Evolutionary conservation across 2,888 invertebrate genomes (phyloP).

Genomic region (Malacosoma neustria): DNA sequence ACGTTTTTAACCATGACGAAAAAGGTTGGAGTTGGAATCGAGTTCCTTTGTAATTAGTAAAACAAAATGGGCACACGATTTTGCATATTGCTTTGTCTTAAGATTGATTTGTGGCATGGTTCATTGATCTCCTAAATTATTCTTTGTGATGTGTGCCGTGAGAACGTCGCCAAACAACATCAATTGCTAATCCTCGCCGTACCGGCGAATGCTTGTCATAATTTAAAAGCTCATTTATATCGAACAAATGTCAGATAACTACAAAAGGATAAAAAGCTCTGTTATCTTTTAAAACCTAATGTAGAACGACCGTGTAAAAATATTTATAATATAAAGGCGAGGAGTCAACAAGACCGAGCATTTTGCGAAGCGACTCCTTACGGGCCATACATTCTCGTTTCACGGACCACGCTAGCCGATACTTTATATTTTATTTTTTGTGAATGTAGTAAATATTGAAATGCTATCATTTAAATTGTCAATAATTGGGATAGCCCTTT

Average conservation of each 20-base stretch:
- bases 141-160: slow-evolving; percentile 30
- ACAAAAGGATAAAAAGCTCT: slow-evolving; percentile 68
- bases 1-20: too few relatives aligned
- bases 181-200: slow-evolving; percentile 33
- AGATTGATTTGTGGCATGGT: slow-evolving; percentile 23
- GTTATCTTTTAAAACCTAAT: slow-evolving; percentile 64
- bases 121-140: slow-evolving; percentile 37
- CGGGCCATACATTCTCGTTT: slow-evolving; percentile 54
- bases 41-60: neutral
- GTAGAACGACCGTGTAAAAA: slow-evolving; percentile 57
- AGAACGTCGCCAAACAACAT: slow-evolving; percentile 32
- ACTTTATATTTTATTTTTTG: slow-evolving; percentile 14
- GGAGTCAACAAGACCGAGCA: slow-evolving; percentile 48
- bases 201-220: slow-evolving; percentile 43
- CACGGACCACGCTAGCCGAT: slow-evolving; percentile 20
- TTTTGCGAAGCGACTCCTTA: slow-evolving; percentile 67
- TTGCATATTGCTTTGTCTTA: slow-evolving; percentile 13
- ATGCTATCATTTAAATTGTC: slow-evolving; percentile 42
- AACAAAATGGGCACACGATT: neutral
- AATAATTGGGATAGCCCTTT: slow-evolving; percentile 36
- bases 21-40: too few relatives aligned
- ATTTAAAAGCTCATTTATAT: slow-evolving; percentile 37
- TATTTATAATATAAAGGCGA: slow-evolving; percentile 71
- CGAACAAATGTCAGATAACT: slow-evolving; percentile 43
- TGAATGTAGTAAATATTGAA: slow-evolving; percentile 32